Evolutionary conservation across 2,113 vertebrate species (phyloP).

Genomic region (Turdus rufiventris): DNA sequence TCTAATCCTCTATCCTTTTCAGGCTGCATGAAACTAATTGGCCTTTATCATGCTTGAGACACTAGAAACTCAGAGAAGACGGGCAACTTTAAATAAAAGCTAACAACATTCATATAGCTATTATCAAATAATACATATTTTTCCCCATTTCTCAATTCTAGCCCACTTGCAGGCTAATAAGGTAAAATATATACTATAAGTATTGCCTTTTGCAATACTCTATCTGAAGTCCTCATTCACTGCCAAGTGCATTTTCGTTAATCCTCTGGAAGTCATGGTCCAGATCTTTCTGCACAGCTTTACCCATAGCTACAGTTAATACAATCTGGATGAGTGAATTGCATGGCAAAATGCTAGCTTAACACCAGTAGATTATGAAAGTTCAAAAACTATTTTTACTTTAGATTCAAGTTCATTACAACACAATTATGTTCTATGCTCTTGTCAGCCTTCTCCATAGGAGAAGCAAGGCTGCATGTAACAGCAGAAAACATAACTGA

Average conservation of each 20-base stretch:
- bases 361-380: neutral
- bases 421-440: neutral
- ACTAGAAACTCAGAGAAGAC: neutral
- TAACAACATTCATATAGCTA: neutral
- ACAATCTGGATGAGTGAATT: neutral
- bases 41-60: neutral
- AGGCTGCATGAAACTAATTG: neutral
- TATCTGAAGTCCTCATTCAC: neutral
- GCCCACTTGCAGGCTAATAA: neutral
- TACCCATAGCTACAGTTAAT: neutral
- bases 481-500: neutral
- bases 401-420: neutral
- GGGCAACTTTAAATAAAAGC: neutral
- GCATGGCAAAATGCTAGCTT: neutral
- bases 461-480: neutral
- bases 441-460: neutral
- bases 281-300: neutral
- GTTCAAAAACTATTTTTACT: slow-evolving; percentile 3
- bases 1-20: neutral
- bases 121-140: neutral
- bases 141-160: neutral
- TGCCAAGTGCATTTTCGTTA: neutral
- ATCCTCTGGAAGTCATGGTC: neutral
- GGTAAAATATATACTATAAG: neutral
- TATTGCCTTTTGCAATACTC: neutral